Percentiles rank a stretch among this genome's conserved stretches.
Conservation (phyloP, 2,888 invertebrate genomes). For the Coecobrya sp. region DNA sequence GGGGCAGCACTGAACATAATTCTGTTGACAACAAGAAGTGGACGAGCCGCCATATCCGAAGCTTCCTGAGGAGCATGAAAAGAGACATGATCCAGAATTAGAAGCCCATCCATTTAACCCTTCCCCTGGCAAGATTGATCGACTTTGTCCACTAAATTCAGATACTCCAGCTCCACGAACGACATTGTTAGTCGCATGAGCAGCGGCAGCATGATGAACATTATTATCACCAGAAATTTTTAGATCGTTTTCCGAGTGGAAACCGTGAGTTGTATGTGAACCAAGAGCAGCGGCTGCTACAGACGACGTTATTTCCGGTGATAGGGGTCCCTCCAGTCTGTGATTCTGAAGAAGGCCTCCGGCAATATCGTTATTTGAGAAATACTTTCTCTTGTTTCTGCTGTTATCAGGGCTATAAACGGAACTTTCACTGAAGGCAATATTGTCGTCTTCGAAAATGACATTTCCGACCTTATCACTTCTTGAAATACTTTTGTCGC, state of each 20-base stretch:
- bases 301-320: slow-evolving; percentile 57
- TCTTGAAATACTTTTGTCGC: slow-evolving; percentile 40
- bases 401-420: slow-evolving; percentile 10
- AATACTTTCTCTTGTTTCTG: slow-evolving; percentile 40
- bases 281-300: slow-evolving; percentile 46
- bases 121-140: slow-evolving; percentile 26
- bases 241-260: slow-evolving; percentile 40
- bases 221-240: slow-evolving; percentile 49
- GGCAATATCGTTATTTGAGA: slow-evolving; percentile 51
- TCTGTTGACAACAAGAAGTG: slow-evolving; percentile 67
- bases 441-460: slow-evolving; percentile 75
- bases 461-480: slow-evolving; percentile 75
- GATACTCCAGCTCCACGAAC: slow-evolving; percentile 32
- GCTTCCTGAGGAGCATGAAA: slow-evolving; percentile 65
- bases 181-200: slow-evolving; percentile 1
- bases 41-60: neutral
- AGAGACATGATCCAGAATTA: slow-evolving; percentile 72
- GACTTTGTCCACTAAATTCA: slow-evolving; percentile 41
- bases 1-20: slow-evolving; percentile 75
- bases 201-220: too few relatives aligned
- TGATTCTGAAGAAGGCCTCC: slow-evolving; percentile 77
- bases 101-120: slow-evolving; percentile 58
- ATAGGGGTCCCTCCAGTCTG: slow-evolving; percentile 61
- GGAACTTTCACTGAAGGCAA: slow-evolving; percentile 64
- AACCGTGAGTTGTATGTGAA: slow-evolving; percentile 19